Conservation (phyloP, 2,113 vertebrate genomes). For the Proteles cristata region DNA sequence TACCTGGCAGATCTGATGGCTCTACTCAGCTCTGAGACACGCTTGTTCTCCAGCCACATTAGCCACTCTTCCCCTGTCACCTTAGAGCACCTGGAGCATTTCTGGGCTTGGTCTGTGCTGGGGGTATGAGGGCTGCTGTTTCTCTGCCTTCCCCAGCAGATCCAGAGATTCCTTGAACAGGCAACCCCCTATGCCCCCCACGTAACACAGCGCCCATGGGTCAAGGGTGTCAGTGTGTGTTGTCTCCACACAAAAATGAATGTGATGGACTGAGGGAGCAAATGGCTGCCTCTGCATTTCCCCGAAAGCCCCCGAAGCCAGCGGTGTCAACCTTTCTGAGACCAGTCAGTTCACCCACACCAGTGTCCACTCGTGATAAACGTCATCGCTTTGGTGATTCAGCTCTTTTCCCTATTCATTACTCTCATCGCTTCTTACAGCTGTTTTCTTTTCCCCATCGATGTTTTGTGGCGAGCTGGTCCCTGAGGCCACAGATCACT, state of each 20-base stretch:
- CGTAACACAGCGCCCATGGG: neutral
- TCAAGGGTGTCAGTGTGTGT: neutral
- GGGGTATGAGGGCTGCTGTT: neutral
- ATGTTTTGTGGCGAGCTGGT: neutral
- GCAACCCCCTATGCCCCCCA: neutral
- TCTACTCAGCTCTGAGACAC: neutral
- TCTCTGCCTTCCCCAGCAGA: neutral
- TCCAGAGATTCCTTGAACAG: neutral
- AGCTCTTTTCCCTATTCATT: neutral
- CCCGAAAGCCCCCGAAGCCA: neutral
- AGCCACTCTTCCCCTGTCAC: neutral
- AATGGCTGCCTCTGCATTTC: neutral
- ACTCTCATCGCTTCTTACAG: neutral
- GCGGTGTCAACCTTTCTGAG: neutral
- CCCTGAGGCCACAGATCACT: neutral
- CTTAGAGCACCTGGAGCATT: neutral
- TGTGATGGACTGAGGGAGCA: neutral
- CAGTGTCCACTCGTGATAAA: neutral
- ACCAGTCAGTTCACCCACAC: neutral
- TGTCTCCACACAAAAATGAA: neutral
- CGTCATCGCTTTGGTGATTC: neutral
- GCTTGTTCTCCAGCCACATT: neutral
- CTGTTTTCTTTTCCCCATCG: neutral
- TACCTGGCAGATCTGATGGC: neutral
- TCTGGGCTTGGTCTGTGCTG: neutral